Base-by-base conservation (phyloP, 2,113 vertebrate species). In the Antennarius striatus region DNA sequence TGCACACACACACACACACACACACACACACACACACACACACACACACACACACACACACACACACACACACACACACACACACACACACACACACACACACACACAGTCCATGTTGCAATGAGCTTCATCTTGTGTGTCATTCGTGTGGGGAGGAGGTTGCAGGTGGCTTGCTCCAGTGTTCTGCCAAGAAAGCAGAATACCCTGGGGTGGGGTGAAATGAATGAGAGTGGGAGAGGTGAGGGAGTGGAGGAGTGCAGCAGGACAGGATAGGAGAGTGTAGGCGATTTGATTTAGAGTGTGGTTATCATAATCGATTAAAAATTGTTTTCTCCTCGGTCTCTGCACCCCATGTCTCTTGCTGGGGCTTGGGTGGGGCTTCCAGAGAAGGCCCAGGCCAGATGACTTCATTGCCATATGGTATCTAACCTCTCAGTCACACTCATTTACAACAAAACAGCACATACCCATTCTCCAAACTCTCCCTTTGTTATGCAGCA, bases 401-500 rank as follows among this genome's bases (percentile, higher is more conserved):
- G 86, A 92, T 91, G 90, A 92, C 90, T 90, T 90, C 90, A 92
- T 90, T 83, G 86, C 88, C 90, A 91, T 91, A 89, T 90, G 89
- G 86, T 92, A 88, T 91, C 90, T 90, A 90, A 89, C 89, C 85
- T 91, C 86, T 73, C 87, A 80, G 74, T 88, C 87, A 90, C 87
- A 91, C 87, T 89, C 81, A 60, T 80, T 85, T 78, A 83, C 82
- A 87, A 81, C 86, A 88, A 81, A 80, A 73, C 81, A 77, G 63
- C 56, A 6, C 88, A 79, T 88, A 87, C 89, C 87, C 90, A 65
- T 74, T 89, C 87, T 88, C 89, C 86, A 87, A 85, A 88, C 86
- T 81, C 83, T 88, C 77, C 73, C 82, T 82, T 81, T 86, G 80
- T 85, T 63, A 68, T 74, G 81, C 72, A 84, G 75, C 54, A 64